phyloP scores from a whole-genome alignment of 1,140 invertebrate species.

The Paraescarpia echinospica region DNA sequence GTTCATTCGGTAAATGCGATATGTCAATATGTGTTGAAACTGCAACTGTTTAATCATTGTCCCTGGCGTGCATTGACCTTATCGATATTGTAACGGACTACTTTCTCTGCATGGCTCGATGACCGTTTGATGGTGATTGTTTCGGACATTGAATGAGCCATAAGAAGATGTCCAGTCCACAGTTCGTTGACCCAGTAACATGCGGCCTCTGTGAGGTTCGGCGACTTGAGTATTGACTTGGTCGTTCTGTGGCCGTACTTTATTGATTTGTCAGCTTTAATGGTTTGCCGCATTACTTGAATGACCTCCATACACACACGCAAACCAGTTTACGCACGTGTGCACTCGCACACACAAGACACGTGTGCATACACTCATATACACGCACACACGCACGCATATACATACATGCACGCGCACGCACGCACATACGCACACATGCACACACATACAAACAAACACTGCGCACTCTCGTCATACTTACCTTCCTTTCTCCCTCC shows the following conservation, averaged over 20 bases:
- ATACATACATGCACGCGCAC: not conserved
- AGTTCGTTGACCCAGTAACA: not conserved
- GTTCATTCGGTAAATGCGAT: too few relatives aligned
- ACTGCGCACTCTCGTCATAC: not conserved
- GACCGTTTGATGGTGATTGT: not conserved
- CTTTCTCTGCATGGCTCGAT: not conserved
- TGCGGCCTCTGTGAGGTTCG: not conserved
- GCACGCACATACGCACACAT: not conserved
- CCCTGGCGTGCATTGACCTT: not conserved
- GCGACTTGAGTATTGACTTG: not conserved
- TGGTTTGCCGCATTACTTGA: not conserved
- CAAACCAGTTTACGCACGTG: not conserved
- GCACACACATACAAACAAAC: not conserved
- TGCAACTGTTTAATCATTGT: too few relatives aligned
- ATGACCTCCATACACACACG: not conserved
- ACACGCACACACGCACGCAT: not conserved
- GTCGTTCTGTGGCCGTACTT: not conserved
- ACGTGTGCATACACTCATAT: not conserved
- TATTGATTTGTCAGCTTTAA: not conserved
- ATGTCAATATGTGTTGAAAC: too few relatives aligned
- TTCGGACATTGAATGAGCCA: not conserved
- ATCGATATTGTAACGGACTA: not conserved
- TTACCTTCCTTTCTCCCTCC: not conserved
- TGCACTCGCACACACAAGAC: not conserved
- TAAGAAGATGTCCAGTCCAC: not conserved